A percentile compares a stretch with the other conserved stretches of the same genome.
phyloP scores from a whole-genome alignment of 2,888 invertebrate species.

The Zaprionus lineosus region DNA sequence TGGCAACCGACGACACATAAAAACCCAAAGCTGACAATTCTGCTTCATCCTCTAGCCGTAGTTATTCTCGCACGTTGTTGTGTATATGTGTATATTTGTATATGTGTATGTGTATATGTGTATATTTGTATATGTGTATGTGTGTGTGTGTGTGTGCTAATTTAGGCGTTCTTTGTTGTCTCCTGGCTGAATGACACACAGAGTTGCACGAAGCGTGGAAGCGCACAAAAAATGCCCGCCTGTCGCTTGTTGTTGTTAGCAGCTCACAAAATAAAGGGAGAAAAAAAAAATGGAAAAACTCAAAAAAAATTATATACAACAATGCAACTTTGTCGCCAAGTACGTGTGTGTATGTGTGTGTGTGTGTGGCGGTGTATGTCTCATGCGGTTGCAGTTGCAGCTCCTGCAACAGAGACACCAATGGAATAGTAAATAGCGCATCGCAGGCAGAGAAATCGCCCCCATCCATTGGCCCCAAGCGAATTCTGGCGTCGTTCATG shows the following conservation, averaged over 20 bases:
- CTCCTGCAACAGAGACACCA: slow-evolving; percentile 44
- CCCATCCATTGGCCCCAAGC: slow-evolving; percentile 22
- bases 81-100: too few species aligned
- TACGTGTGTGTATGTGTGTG: too few species aligned
- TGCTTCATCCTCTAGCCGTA: slow-evolving; percentile 16
- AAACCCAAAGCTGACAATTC: slow-evolving; percentile 50
- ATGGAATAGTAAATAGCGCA: slow-evolving; percentile 39
- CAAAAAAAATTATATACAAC: slow-evolving; percentile 39
- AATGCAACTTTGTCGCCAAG: slow-evolving; percentile 56
- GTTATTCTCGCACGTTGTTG: slow-evolving; percentile 56
- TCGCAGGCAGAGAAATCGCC: slow-evolving; percentile 17
- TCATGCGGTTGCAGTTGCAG: slow-evolving; percentile 34
- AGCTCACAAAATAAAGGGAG: slow-evolving; percentile 18
- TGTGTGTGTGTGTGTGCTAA: slow-evolving; percentile 57
- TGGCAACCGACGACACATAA: slow-evolving; percentile 39
- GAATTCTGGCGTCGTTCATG: slow-evolving; percentile 32
- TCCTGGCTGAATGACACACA: slow-evolving; percentile 46
- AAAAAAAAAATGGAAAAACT: slow-evolving; percentile 4
- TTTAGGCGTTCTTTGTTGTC: slow-evolving; percentile 65
- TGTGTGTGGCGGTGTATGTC: slow-evolving; percentile 36
- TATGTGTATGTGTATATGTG: slow-evolving; percentile 4
- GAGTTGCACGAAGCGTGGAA: slow-evolving; percentile 22
- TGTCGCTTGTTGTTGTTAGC: slow-evolving; percentile 44
- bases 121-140: slow-evolving; percentile 16
- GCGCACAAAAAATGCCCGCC: slow-evolving; percentile 47